Conservation (phyloP, 2,797 vertebrate genomes). For the Hyperoplus immaculatus region DNA sequence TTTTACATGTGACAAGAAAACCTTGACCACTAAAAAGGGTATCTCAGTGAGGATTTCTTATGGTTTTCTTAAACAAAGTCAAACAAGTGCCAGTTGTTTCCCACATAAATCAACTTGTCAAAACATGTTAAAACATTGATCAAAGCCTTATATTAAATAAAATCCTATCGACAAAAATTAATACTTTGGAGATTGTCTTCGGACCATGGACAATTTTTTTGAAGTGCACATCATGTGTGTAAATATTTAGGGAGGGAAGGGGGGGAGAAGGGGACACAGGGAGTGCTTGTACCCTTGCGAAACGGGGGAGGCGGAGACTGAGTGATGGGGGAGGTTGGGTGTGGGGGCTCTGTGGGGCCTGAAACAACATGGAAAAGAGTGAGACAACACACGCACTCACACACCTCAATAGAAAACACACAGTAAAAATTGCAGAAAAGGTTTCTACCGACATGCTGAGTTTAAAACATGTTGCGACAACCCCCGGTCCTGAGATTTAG, state of each 20-base stretch:
- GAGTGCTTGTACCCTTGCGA: constrained; percentile 90
- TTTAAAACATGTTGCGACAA: not conserved
- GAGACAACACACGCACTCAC: constrained; percentile 72
- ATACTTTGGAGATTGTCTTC: not conserved
- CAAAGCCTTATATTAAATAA: no score
- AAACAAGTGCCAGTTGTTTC: not conserved
- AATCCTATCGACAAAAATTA: not conserved
- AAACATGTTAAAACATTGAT: not conserved
- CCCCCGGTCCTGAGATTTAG: constrained; percentile 13
- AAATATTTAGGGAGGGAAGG: constrained; percentile 12
- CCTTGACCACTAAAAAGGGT: constrained; percentile 22
- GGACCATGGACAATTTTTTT: constrained; percentile 40
- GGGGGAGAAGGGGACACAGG: constrained; percentile 50
- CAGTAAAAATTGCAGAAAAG: not conserved
- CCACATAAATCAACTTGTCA: not conserved
- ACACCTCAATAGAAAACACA: constrained; percentile 27
- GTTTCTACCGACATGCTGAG: constrained; percentile 22
- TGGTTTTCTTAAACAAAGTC: constrained; percentile 1
- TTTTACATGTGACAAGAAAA: not conserved
- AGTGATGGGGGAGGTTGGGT: constrained; percentile 87
- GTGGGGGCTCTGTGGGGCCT: constrained; percentile 87
- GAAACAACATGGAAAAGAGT: constrained; percentile 86
- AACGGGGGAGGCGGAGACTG: constrained; percentile 85
- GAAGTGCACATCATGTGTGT: constrained; percentile 1
- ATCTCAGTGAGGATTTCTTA: constrained; percentile 23